Evolutionary conservation across 2,888 invertebrate species (phyloP), one percentile per base, ranked within the genome.

Genomic region (Conistra vaccinii): DNA sequence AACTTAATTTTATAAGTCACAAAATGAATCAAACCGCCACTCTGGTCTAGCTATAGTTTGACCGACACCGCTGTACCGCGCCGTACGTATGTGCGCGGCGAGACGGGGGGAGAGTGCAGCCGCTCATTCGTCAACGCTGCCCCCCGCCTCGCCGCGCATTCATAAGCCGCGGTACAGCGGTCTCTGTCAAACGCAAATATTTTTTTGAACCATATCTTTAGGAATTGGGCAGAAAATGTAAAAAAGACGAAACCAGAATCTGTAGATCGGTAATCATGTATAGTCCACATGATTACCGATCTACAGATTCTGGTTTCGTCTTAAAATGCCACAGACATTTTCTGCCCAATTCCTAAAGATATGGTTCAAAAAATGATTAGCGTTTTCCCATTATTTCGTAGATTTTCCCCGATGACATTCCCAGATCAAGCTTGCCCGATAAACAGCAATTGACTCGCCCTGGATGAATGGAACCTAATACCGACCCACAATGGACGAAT

Each of bases 191-290:
- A 39, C 39, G n/a, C n/a, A n/a, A n/a, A n/a, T n/a, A n/a, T n/a
- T 12, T 39, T 20, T 29, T 48, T 12, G 1, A 9, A 9, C 0
- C 26, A 7, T 39, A 1, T 26, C 4, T 62, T 29, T 66, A 39
- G 14, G 12, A 65, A 3, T 12, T 32, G 3, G 20, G 6, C 10
- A 60, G n/a, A 53, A 29, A 53, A 39, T 17, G 0, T 17, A n/a
- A n/a, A n/a, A n/a, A 60, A 67, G 10, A 65, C n/a, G 32, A 39
- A 77, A 23, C 7, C 26, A 53, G n/a, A 39, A 39, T 20, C 14
- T 29, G 20, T 48, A 20, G 6, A 55, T 20, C 5, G 32, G 35
- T 7, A 29, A n/a, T 35, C 20, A 73, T 32, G 45, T 39, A 39
- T 39, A 26, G 42, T 14, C 20, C 9, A 23, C 45, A 32, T 73